Evolutionary conservation across 2,113 vertebrate species (phyloP), one percentile per base, ranked within the genome.

Genomic region (Tichodroma muraria): DNA sequence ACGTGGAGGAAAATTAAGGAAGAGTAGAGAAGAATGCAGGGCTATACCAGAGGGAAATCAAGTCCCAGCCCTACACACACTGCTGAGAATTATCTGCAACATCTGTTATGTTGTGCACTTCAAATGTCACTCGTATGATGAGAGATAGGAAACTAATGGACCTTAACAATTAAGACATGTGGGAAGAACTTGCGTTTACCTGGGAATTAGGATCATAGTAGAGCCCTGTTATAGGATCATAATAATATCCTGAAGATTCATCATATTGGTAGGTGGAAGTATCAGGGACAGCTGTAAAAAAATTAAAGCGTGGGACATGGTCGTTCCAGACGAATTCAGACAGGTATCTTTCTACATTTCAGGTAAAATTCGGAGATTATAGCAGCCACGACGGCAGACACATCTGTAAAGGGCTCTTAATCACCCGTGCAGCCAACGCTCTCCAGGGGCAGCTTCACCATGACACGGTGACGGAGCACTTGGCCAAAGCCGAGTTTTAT

Each of bases 161-260:
- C 53, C 38, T 33, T 69, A 83, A 88, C 54, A 87, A 50, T 89
- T 71, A 88, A 42, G n/a, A 31, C 18, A 64, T 47, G 47, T 45
- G 73, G 68, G 79, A 91, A 95, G 64, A 89, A 42, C 79, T 49
- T 78, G 31, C 25, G 60, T 88, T 97, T 98, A 99, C 99, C 96
- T 99, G 99, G 20, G 99, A 99, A 95, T 98, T 99, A 69, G 99
- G 98, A 95, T 99, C 99, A 91, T 99, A 99, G 96, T 99, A 99
- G 24, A 99, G 98, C 54, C 99, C 98, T 89, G 98, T 99, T 83
- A 98, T 95, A 78, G 99, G 98, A 97, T 99, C 99, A 76, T 99
- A 99, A 91, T 99, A 99, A 96, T 99, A 99, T 75, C 99, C 99
- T 80, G 99, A 99, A 73, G 99, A 98, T 80, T 99, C 99, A 92